Evolutionary conservation across 2,888 invertebrate species (phyloP), one percentile per base, ranked within the genome.

Genomic region (Lepeophtheirus nordmannii): DNA sequence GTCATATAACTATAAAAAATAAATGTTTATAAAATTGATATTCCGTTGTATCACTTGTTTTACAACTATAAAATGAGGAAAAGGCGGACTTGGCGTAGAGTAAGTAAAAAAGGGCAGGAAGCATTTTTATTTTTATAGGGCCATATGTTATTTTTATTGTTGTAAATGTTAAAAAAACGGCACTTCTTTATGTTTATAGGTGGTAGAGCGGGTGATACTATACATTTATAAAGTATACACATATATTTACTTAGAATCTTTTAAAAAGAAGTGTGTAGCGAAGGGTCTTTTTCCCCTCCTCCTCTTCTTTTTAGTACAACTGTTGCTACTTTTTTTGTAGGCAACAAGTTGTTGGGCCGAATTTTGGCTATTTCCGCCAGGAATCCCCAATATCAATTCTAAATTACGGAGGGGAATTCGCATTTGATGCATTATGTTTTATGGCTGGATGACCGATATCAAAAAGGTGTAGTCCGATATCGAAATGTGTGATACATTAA

Each of bases 121-220:
- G 53, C 17, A n/a, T 46, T 46, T n/a, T 46, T 14, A 46, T 46
- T 17, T n/a, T 46, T 46, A 46, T 46, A 46, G 53, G 53, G 53
- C 53, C 53, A 46, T 46, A 46, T 46, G 53, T 46, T 46, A 8
- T 46, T 46, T 46, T 46, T 46, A 46, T 46, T 46, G 53, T 46
- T 46, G 53, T 46, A 46, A 46, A 46, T 46, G 53, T 17, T 46
- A 46, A 5, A 14, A 46, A 14, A 46, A 46, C 53, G 53, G 53
- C 53, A 46, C 17, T 46, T 46, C 14, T 46, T 46, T 46, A 17
- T n/a, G 53, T 46, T 46, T n/a, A 17, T 46, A 46, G 53, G 53
- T 46, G 17, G 30, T 46, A n/a, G 53, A 46, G 53, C 53, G 53
- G 17, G 53, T 46, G 53, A 46, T 46, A 2, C 3, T 46, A 46